phyloP scores from a whole-genome alignment of 2,888 invertebrate genomes.

The Automeris io region DNA sequence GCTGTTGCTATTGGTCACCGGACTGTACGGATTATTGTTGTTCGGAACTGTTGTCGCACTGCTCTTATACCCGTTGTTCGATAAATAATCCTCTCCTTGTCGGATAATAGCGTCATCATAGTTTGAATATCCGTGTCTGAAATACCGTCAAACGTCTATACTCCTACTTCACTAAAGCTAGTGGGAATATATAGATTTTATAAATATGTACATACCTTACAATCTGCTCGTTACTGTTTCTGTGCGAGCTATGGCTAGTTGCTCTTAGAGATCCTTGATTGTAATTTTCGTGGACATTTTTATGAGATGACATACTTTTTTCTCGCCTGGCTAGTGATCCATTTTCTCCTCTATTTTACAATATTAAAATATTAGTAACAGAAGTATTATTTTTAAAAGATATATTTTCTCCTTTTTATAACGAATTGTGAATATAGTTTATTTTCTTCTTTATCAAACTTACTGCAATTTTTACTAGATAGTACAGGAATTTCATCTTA shows the following conservation, averaged over 20 bases:
- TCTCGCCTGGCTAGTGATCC: conserved; percentile 64
- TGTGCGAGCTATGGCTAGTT: conserved; percentile 73
- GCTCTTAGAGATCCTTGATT: conserved; percentile 78
- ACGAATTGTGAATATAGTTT: too few relatives aligned
- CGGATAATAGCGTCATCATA: conserved; percentile 54
- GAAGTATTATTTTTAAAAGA: too few relatives aligned
- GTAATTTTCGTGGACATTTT: conserved; percentile 50
- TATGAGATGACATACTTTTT: conserved; percentile 53
- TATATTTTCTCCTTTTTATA: too few relatives aligned
- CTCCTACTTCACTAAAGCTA: too few relatives aligned
- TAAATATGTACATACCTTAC: conserved; percentile 45
- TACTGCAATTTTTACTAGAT: too few relatives aligned
- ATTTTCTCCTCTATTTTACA: conserved; percentile 46
- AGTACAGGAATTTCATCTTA: too few relatives aligned
- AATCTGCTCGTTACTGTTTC: conserved; percentile 71
- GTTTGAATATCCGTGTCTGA: conserved; percentile 62
- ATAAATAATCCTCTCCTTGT: conserved; percentile 57
- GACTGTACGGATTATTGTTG: conserved; percentile 70
- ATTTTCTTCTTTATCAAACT: too few relatives aligned
- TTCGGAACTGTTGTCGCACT: conserved; percentile 52
- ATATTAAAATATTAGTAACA: conserved; percentile 11
- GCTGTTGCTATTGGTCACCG: conserved; percentile 70
- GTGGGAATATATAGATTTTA: too few relatives aligned
- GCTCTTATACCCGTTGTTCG: conserved; percentile 65
- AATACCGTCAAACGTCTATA: conserved; percentile 18